phyloP scores from a whole-genome alignment of 2,113 vertebrate species.

The Dicaeum eximium region DNA sequence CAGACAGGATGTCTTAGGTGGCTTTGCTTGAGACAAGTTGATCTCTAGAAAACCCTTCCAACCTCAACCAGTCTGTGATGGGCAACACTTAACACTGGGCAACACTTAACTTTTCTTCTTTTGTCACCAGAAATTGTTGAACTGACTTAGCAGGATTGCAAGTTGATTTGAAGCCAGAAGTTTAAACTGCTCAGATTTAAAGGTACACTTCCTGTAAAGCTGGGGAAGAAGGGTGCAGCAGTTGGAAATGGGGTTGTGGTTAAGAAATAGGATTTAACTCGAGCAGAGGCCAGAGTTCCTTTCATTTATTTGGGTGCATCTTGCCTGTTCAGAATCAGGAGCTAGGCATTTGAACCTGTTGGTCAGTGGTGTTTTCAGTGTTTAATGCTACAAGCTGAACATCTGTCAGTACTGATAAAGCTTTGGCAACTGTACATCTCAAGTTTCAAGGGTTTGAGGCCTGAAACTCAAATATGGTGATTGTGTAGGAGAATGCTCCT shows the following conservation, averaged over 20 bases:
- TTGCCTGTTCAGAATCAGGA: neutral
- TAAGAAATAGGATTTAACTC: neutral
- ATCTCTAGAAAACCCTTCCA: neutral
- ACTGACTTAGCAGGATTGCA: constrained; percentile 16
- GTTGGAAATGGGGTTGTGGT: neutral
- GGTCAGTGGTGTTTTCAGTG: neutral
- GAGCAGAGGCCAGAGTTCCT: neutral
- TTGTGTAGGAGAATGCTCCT: neutral
- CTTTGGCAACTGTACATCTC: neutral
- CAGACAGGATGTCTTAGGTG: neutral
- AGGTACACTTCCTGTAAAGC: neutral
- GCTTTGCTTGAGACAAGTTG: neutral
- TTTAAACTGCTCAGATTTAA: neutral
- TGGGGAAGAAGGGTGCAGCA: neutral
- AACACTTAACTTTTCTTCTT: constrained; percentile 2
- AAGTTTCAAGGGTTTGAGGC: neutral
- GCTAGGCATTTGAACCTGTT: neutral
- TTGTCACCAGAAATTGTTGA: constrained; percentile 27
- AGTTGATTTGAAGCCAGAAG: constrained; percentile 12
- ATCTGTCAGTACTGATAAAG: neutral
- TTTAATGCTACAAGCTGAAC: neutral
- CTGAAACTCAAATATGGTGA: neutral
- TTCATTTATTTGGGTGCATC: neutral
- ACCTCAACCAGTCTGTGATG: neutral
- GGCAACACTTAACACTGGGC: too few relatives aligned